phyloP scores from a whole-genome alignment of 2,113 vertebrate species.

The Ageneiosus marmoratus region DNA sequence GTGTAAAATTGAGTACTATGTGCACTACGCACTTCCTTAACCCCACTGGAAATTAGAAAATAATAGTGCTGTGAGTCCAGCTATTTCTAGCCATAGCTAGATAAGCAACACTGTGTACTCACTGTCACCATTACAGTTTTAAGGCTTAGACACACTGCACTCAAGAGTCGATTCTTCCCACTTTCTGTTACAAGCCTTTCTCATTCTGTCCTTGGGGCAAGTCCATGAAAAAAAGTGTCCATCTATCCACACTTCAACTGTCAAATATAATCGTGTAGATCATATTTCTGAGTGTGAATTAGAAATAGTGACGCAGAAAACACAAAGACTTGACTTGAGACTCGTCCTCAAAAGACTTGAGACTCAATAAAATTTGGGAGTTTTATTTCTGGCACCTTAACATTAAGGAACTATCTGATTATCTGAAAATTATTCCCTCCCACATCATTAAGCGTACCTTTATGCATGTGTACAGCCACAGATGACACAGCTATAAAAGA shows the following conservation, averaged over 20 bases:
- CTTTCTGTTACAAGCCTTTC: neutral
- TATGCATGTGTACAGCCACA: no score
- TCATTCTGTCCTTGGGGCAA: neutral
- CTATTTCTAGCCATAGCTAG: neutral
- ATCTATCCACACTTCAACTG: neutral
- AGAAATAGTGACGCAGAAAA: no score
- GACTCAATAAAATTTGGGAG: no score
- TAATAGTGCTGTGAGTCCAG: neutral
- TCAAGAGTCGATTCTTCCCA: neutral
- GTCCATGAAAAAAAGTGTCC: neutral
- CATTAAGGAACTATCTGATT: no score
- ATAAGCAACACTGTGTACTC: neutral
- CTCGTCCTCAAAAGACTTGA: no score
- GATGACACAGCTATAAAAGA: no score
- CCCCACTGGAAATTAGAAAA: neutral
- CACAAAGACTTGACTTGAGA: no score
- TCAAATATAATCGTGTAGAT: neutral
- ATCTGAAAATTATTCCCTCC: no score
- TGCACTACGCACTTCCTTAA: neutral
- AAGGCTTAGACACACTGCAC: neutral
- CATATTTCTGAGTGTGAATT: neutral
- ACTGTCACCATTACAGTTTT: neutral
- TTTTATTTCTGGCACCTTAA: no score
- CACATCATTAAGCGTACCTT: no score
- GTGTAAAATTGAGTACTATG: neutral